Evolutionary conservation across 2,113 vertebrate genomes (phyloP).

Genomic region (Pteropus alecto): DNA sequence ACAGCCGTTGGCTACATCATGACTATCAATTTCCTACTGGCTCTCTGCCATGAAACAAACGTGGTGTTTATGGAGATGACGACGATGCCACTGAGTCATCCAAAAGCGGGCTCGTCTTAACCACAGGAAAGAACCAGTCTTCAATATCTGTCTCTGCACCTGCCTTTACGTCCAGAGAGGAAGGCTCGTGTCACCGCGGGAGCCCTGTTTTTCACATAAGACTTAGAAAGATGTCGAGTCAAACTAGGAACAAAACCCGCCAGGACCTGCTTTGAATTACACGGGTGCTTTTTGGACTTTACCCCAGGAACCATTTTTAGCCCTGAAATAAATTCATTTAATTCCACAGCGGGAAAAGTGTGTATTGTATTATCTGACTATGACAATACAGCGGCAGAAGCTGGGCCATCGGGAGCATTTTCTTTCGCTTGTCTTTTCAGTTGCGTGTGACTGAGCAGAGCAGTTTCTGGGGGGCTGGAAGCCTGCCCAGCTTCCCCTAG

Average conservation of each 20-base stretch:
- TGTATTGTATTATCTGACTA: neutral
- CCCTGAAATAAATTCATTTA: neutral
- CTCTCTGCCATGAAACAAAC: neutral
- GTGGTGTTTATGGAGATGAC: neutral
- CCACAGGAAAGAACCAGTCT: neutral
- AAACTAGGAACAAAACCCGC: neutral
- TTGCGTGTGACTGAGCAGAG: neutral
- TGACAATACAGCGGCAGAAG: neutral
- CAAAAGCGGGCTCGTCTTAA: neutral
- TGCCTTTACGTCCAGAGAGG: neutral
- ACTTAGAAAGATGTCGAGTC: neutral
- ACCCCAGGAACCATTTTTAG: neutral
- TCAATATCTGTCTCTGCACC: neutral
- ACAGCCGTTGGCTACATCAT: neutral
- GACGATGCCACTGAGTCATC: neutral
- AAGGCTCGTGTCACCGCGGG: neutral
- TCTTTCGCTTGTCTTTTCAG: neutral
- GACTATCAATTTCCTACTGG: neutral
- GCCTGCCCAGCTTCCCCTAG: neutral
- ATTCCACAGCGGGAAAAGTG: neutral
- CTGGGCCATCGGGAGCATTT: neutral
- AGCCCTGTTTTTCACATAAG: neutral
- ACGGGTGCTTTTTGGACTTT: neutral
- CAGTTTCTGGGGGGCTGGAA: neutral
- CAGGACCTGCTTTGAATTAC: neutral